Conservation (phyloP, 2,797 vertebrate genomes). For the Scolopax rusticola region DNA sequence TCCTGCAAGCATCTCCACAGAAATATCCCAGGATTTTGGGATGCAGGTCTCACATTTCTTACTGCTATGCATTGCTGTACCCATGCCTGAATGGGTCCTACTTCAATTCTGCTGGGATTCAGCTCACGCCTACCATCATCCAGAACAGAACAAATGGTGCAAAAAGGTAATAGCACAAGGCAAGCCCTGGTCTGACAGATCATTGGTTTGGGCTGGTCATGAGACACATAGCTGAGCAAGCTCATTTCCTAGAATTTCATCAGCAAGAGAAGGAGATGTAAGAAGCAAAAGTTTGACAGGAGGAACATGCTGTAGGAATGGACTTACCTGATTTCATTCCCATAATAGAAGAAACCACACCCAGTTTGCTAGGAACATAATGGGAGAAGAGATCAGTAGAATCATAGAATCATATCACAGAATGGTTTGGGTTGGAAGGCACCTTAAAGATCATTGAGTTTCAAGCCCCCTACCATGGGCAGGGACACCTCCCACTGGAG, state of each 20-base stretch:
- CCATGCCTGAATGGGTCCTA: background rate
- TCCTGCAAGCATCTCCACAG: background rate
- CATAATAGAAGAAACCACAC: background rate
- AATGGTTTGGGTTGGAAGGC: too few relatives aligned
- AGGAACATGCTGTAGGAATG: background rate
- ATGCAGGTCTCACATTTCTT: background rate
- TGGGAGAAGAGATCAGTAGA: background rate
- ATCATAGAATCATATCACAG: too few relatives aligned
- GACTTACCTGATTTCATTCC: constrained; percentile 11
- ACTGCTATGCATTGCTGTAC: rapidly evolving
- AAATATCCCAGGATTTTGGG: background rate
- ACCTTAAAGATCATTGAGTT: too few relatives aligned
- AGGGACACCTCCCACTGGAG: too few relatives aligned
- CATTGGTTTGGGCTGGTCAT: background rate
- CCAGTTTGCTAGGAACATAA: constrained; percentile 22
- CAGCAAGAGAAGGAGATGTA: background rate
- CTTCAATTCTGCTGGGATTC: background rate
- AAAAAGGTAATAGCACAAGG: background rate
- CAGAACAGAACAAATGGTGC: background rate
- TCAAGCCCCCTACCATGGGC: too few relatives aligned
- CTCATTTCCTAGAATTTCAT: background rate
- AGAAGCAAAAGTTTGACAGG: background rate
- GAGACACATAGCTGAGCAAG: background rate
- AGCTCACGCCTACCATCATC: background rate
- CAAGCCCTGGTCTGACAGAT: background rate